Base-by-base conservation (phyloP, 2,113 vertebrate species). In the Odobenus rosmarus region DNA sequence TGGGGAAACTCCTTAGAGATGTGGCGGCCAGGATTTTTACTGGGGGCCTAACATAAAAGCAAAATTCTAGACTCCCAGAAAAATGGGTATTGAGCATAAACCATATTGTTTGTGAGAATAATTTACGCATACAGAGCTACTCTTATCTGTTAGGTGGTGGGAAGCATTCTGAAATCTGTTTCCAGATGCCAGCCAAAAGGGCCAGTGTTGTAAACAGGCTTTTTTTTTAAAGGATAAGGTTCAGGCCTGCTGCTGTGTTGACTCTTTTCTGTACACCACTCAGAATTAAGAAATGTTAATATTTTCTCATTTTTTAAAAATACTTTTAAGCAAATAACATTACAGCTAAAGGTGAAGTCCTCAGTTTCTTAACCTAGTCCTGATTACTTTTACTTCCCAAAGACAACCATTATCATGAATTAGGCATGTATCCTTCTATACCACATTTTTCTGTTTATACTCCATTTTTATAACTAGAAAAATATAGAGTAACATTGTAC, bases 201-300 rank as follows among this genome's bases (percentile, higher is more conserved):
- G 23, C 88, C 33, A 49, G 0, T 23, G 14, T 55, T 72, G 10
- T 72, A 88, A 24, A 28, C 21, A 55, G 59, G 28, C 11, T 93
- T 96, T 94, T 90, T 95, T 94, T 89, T 61, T 14, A 61, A 53
- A 71, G 15, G 28, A 33, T 72, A 95, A 28, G 39, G 67, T 10
- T 59, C 26, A 92, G 9, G 9, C 26, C 39, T 88, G 8, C 59
- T 80, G 0, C 23, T 90, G 0, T 72, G 28, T 72, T 74, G 59
- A 72, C 62, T 82, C 64, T 93, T 91, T 79, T n/a, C 39, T 62
- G 1, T 96, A 64, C 5, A 71, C n/a, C 33, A 33, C 9, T 62
- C 31, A 77, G 15, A 89, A 90, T 86, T 82, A 88, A 92, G 61
- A 86, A 84, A 36, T 62, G n/a, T 53, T 90, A 53, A 18, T 96